phyloP scores from a whole-genome alignment of 2,797 vertebrate genomes.

The Sylvia borin region DNA sequence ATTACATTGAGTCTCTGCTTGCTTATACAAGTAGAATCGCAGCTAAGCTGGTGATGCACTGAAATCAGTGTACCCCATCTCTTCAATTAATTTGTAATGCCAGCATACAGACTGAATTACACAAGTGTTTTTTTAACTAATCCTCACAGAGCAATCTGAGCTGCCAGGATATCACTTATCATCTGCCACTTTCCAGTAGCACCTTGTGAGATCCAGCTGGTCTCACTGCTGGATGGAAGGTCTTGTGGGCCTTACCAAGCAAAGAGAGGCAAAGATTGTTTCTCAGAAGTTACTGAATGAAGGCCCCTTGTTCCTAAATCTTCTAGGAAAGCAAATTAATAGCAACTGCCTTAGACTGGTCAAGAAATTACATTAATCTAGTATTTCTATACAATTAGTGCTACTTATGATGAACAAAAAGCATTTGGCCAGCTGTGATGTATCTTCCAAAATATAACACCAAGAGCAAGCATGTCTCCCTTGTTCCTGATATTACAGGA shows the following conservation, averaged over 20 bases:
- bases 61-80: neutral
- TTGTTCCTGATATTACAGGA: neutral
- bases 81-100: neutral
- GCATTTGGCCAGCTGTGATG: neutral
- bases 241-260: neutral
- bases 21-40: neutral
- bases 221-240: neutral
- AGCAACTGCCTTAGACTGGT: neutral
- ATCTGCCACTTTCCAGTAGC: neutral
- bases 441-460: neutral
- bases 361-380: neutral
- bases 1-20: neutral
- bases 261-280: neutral
- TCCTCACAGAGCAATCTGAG: neutral
- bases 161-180: neutral
- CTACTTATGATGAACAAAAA: neutral
- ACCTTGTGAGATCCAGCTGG: neutral
- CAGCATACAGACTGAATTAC: neutral
- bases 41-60: neutral
- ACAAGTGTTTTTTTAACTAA: neutral
- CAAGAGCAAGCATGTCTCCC: neutral
- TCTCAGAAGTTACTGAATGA: neutral
- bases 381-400: neutral
- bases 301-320: neutral
- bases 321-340: neutral